Conservation (phyloP, 2,113 vertebrate species). For the Phrynocephalus versicolor region DNA sequence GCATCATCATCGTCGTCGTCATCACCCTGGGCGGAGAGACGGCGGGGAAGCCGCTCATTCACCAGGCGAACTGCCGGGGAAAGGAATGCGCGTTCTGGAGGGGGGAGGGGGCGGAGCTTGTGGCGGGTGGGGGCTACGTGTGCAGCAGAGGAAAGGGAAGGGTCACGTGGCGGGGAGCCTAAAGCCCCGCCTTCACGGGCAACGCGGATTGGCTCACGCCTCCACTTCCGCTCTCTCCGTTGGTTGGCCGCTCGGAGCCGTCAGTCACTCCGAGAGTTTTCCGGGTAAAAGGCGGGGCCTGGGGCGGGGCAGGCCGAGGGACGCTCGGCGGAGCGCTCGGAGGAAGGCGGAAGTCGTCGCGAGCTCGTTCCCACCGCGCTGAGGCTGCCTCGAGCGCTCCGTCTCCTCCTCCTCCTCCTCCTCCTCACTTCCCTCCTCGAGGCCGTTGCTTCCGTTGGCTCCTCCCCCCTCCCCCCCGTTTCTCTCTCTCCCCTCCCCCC, state of each 20-base stretch:
- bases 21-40: too few species aligned
- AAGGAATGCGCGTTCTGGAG: rapidly evolving
- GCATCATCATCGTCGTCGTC: background rate
- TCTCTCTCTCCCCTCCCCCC: background rate
- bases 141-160: too few species aligned
- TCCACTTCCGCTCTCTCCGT: rapidly evolving
- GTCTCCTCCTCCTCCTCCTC: conserved; percentile 6
- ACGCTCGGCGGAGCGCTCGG: background rate
- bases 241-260: conserved; percentile 1
- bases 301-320: background rate
- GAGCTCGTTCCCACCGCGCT: background rate
- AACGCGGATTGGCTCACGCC: rapidly evolving
- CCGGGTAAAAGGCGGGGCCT: background rate
- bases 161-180: too few species aligned
- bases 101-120: rapidly evolving
- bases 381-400: background rate
- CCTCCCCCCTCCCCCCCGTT: background rate
- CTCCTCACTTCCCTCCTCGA: rapidly evolving
- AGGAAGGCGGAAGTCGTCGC: background rate
- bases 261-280: background rate
- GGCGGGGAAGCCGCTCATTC: background rate
- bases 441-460: conserved; percentile 3
- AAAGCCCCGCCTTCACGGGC: rapidly evolving
- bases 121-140: too few species aligned
- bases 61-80: rapidly evolving